Evolutionary conservation across 1,140 invertebrate species (phyloP).

Genomic region (Drosophila seguyi): DNA sequence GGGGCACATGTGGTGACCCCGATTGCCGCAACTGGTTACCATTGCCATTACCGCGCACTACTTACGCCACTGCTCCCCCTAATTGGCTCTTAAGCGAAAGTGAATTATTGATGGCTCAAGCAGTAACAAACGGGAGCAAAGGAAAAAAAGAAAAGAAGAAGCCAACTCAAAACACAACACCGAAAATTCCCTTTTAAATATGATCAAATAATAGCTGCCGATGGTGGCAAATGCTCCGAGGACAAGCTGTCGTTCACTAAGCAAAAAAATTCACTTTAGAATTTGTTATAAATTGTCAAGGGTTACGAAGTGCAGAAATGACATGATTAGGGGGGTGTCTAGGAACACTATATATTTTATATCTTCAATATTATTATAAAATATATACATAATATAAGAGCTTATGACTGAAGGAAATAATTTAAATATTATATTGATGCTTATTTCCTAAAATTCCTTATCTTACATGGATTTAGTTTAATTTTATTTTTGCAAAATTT

Average conservation of each 20-base stretch:
- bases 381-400: neutral
- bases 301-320: no score
- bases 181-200: constrained; percentile 81
- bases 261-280: neutral
- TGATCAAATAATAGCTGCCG: constrained; percentile 73
- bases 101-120: constrained; percentile 80
- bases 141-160: no score
- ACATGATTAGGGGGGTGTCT: no score
- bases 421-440: neutral
- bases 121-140: constrained; percentile 19
- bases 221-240: constrained; percentile 42
- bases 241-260: constrained; percentile 59
- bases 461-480: neutral
- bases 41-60: constrained; percentile 14
- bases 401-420: neutral
- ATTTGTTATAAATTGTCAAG: neutral
- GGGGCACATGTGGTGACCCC: constrained; percentile 55
- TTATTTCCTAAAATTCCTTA: neutral
- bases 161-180: constrained; percentile 18
- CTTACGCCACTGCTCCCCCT: constrained; percentile 25
- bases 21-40: constrained; percentile 9
- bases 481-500: neutral
- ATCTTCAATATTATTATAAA: neutral
- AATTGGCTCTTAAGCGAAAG: constrained; percentile 76
- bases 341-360: no score